A percentile compares a stretch with the other conserved stretches of the same genome.
These are phyloP conservation scores for Callyntrura guangdongensis DNA, from an alignment of 2,888 invertebrate species.

Conservation along the genomic window DNA sequence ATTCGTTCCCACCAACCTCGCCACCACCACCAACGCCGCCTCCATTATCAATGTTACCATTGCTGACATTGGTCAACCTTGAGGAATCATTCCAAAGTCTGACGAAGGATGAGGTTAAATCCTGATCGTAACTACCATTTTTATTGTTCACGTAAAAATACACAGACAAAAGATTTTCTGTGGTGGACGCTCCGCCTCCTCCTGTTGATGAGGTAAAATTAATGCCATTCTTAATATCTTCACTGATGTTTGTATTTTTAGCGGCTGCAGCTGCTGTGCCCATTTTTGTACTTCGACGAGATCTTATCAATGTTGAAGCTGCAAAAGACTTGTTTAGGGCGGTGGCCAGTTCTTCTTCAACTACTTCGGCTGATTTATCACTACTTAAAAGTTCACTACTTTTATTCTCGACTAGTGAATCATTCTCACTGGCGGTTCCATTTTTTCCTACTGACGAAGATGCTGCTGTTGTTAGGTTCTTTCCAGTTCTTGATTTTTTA, in stretches of 20 bases:
- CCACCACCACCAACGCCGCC: not conserved
- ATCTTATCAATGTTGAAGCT: conserved; percentile 36
- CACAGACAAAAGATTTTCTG: conserved; percentile 79
- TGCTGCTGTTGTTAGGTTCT: too few relatives aligned
- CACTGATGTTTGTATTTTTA: conserved; percentile 67
- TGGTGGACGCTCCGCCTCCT: not conserved
- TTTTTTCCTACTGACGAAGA: not conserved
- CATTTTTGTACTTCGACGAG: conserved; percentile 75
- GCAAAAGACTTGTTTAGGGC: conserved; percentile 40
- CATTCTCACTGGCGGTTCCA: not conserved
- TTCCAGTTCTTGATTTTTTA: not conserved
- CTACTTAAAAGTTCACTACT: conserved; percentile 37
- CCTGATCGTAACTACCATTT: conserved; percentile 84
- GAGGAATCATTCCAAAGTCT: conserved; percentile 82
- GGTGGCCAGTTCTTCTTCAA: conserved; percentile 29
- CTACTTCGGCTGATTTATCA: conserved; percentile 45
- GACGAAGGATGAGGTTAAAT: conserved; percentile 85
- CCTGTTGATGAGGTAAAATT: conserved; percentile 11
- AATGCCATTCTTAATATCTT: conserved; percentile 29
- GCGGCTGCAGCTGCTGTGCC: conserved; percentile 75
- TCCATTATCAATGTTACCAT: not conserved
- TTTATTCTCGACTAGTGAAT: conserved; percentile 38
- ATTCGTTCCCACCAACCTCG: conserved; percentile 28
- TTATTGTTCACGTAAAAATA: conserved; percentile 85
- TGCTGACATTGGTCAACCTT: conserved; percentile 62